These are phyloP conservation scores for Nasonia longicornis DNA, from an alignment of 1,140 invertebrate species.

Conservation along the genomic window DNA sequence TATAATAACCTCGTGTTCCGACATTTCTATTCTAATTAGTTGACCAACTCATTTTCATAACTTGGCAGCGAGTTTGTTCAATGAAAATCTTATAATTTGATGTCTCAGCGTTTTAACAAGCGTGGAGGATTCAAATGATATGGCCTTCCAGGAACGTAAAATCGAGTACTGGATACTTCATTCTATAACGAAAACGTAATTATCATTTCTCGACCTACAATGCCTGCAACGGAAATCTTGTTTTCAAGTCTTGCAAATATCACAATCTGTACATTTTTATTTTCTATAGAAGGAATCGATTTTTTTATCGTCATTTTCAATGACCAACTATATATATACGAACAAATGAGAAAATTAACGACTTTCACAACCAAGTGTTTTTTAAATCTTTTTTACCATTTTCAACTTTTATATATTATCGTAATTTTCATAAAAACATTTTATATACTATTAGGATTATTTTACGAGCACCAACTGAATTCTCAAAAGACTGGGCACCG, in stretches of 20 bases:
- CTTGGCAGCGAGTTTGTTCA: not conserved
- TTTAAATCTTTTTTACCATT: not conserved
- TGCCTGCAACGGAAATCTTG: not conserved
- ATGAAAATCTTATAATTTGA: not conserved
- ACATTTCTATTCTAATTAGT: not conserved
- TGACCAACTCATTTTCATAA: not conserved
- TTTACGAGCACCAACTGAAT: not conserved
- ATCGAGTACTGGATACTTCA: slow-evolving; percentile 16
- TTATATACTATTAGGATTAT: not conserved
- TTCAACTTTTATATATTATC: not conserved
- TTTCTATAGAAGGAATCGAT: not conserved
- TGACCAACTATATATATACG: not conserved
- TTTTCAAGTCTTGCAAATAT: slow-evolving; percentile 24
- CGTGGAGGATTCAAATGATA: not conserved
- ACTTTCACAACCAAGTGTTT: not conserved
- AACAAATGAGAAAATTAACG: not conserved
- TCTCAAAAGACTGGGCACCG: not conserved
- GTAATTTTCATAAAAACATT: slow-evolving; percentile 10
- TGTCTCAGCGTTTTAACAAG: not conserved
- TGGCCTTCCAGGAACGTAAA: slow-evolving; percentile 35
- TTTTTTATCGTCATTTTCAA: not conserved
- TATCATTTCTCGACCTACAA: not conserved
- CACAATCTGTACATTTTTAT: slow-evolving; percentile 18
- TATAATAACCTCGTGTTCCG: not conserved
- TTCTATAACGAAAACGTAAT: not conserved